A percentile compares a stretch with the other conserved stretches of the same genome.
These are phyloP conservation scores for Centropus bengalensis DNA, from an alignment of 2,113 vertebrate genomes.

Conservation along the genomic window DNA sequence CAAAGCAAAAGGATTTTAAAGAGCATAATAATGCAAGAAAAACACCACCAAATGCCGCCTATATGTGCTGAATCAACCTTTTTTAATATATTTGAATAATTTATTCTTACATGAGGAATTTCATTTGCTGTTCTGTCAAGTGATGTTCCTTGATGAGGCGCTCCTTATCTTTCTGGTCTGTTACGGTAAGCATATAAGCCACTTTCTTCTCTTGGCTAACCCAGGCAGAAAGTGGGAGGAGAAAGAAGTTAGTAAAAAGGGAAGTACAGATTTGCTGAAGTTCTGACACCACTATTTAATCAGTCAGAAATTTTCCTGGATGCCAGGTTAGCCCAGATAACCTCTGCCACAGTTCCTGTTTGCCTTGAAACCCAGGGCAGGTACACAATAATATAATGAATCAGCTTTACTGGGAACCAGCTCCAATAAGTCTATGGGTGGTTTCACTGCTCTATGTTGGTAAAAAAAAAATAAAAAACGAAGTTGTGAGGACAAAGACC, in stretches of 20 bases:
- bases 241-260: background rate
- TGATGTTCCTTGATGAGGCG: background rate
- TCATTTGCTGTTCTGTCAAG: background rate
- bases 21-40: background rate
- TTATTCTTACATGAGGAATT: background rate
- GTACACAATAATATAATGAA: background rate
- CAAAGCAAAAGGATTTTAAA: slow-evolving; percentile 1
- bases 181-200: background rate
- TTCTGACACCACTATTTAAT: background rate
- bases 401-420: background rate
- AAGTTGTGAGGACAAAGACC: background rate
- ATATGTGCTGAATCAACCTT: background rate
- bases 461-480: background rate
- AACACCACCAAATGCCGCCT: background rate
- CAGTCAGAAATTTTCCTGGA: background rate
- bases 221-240: background rate
- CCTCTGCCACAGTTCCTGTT: background rate
- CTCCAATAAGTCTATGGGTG: background rate
- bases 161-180: background rate
- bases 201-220: background rate
- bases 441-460: background rate
- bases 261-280: slow-evolving; percentile 5
- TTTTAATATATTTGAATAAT: background rate
- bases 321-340: background rate
- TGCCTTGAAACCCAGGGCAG: background rate